A percentile compares a stretch with the other conserved stretches of the same genome.
phyloP scores from a whole-genome alignment of 2,113 vertebrate genomes.

The Thalassarche chlororhynchos region DNA sequence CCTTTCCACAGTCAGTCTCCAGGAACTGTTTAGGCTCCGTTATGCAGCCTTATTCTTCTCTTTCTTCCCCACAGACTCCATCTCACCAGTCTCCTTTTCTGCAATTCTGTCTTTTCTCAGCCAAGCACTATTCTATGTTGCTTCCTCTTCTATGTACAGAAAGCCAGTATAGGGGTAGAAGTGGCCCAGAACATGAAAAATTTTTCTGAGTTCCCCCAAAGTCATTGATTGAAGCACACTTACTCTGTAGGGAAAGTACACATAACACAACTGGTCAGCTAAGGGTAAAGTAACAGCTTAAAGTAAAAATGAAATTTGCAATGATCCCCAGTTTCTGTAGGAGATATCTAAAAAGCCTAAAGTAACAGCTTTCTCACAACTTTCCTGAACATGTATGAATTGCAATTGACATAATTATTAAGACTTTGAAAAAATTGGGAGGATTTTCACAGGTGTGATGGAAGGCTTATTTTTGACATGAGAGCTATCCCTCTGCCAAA shows the following conservation, averaged over 20 bases:
- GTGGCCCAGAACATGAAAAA: not conserved
- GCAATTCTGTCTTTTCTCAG: not conserved
- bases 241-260: not conserved
- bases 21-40: not conserved
- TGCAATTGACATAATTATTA: not conserved
- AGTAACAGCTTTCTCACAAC: not conserved
- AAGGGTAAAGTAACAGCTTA: not conserved
- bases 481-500: not conserved
- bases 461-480: not conserved
- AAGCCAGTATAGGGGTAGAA: not conserved
- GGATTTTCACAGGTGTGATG: not conserved
- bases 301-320: not conserved
- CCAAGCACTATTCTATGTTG: not conserved
- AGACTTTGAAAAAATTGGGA: fast-evolving
- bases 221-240: not conserved
- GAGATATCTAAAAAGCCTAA: not conserved
- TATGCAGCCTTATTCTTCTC: not conserved
- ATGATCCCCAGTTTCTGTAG: not conserved
- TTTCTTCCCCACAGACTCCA: not conserved
- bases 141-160: not conserved
- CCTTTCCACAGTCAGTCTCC: not conserved
- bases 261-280: not conserved
- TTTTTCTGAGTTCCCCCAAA: not conserved
- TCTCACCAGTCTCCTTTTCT: not conserved
- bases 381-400: not conserved